Conservation (phyloP, 2,113 vertebrate species). For the Actenoides lindsayi region DNA sequence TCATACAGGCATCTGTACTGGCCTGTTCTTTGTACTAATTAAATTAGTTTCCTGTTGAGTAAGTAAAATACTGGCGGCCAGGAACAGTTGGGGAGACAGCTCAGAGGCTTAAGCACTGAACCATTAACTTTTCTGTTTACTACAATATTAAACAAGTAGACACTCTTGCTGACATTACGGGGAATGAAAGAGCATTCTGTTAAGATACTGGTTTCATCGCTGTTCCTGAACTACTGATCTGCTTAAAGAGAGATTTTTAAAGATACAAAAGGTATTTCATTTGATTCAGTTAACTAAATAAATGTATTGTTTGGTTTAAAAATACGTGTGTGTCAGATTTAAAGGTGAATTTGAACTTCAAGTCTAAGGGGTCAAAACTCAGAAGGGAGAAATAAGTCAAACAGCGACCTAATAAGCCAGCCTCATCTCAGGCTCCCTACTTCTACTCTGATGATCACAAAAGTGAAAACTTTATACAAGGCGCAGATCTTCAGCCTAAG, state of each 20-base stretch:
- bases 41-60: conserved; percentile 68
- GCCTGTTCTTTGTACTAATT: conserved; percentile 57
- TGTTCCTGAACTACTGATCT: background rate
- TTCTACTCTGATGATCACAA: background rate
- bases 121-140: conserved; percentile 62
- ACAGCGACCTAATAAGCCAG: background rate
- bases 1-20: conserved; percentile 19
- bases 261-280: conserved; percentile 24
- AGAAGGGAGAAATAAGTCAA: background rate
- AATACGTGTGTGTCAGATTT: background rate
- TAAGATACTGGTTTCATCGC: conserved; percentile 40
- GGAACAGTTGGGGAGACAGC: conserved; percentile 47
- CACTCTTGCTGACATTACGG: conserved; percentile 47
- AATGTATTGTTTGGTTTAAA: conserved; percentile 25
- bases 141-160: conserved; percentile 57
- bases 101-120: conserved; percentile 56
- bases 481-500: background rate
- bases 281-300: conserved; percentile 38
- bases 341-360: conserved; percentile 26
- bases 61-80: conserved; percentile 58
- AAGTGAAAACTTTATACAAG: background rate
- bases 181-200: conserved; percentile 55
- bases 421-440: background rate
- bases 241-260: background rate
- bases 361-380: conserved; percentile 14